A percentile compares a stretch with the other conserved stretches of the same genome.
Evolutionary conservation across 2,797 vertebrate species (phyloP).

Genomic region (Anguilla pacifica): DNA sequence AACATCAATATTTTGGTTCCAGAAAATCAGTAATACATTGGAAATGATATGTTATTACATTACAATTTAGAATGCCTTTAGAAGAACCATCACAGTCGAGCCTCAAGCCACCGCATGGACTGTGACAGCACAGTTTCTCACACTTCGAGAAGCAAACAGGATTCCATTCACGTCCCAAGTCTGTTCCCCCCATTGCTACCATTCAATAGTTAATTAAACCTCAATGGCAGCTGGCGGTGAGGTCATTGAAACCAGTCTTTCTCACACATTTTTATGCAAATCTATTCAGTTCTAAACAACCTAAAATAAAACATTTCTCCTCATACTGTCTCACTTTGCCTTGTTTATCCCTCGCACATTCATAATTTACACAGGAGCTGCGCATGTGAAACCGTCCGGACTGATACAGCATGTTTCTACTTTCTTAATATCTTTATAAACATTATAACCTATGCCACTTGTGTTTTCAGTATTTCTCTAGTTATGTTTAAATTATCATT

Average conservation of each 20-base stretch:
- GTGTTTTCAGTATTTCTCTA: neutral
- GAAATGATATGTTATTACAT: neutral
- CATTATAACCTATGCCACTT: neutral
- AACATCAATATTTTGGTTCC: neutral
- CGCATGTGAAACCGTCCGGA: neutral
- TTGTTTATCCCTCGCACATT: conserved; percentile 5
- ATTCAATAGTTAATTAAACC: conserved; percentile 83
- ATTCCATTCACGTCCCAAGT: conserved; percentile 76
- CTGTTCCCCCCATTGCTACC: conserved; percentile 69
- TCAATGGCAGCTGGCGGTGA: conserved; percentile 85
- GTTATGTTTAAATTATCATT: neutral
- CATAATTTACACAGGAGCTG: neutral
- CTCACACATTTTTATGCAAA: conserved; percentile 87
- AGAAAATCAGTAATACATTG: neutral
- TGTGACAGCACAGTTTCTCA: conserved; percentile 53
- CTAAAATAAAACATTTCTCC: conserved; percentile 82
- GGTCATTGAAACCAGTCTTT: conserved; percentile 80
- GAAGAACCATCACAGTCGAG: conserved; percentile 21
- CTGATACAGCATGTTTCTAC: neutral
- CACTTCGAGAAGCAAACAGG: conserved; percentile 64
- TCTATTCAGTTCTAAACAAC: conserved; percentile 82
- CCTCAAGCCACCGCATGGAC: conserved; percentile 27
- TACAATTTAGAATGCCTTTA: neutral
- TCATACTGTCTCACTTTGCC: conserved; percentile 39
- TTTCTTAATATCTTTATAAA: neutral